Conservation (phyloP, 2,797 vertebrate species). For the Heliangelus exortis region DNA sequence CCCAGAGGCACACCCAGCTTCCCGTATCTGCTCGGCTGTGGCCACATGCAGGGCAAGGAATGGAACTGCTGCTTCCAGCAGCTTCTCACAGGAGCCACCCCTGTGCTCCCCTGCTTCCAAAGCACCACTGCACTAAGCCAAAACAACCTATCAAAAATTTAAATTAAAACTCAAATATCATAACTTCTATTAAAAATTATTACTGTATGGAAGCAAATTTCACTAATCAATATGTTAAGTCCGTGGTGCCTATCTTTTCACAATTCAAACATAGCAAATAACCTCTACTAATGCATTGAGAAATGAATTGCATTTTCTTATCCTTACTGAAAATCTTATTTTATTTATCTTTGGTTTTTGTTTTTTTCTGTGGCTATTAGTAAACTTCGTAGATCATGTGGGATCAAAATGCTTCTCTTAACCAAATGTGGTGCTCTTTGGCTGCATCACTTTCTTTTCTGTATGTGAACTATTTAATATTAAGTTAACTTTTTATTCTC, state of each 20-base stretch:
- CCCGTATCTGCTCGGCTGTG: too few species aligned
- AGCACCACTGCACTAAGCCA: too few species aligned
- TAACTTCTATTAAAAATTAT: background rate
- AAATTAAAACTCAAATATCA: background rate
- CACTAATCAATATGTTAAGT: background rate
- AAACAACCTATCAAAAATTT: too few species aligned
- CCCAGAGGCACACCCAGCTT: too few species aligned
- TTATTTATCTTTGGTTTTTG: background rate
- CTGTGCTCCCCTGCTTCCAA: too few species aligned
- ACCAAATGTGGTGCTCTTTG: accelerated
- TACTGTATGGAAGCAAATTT: background rate
- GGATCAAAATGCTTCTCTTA: background rate
- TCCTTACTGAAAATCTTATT: background rate
- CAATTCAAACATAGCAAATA: background rate
- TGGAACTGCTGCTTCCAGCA: too few species aligned
- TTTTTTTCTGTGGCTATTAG: background rate
- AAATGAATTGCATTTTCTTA: background rate
- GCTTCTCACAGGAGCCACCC: too few species aligned
- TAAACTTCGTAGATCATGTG: background rate
- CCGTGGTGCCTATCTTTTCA: background rate
- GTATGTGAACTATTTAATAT: background rate
- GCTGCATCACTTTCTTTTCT: background rate
- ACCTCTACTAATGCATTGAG: background rate
- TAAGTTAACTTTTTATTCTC: background rate
- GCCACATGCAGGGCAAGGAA: too few species aligned